Conservation (phyloP, 2,888 invertebrate genomes). For the Bruchidius siliquastri region DNA sequence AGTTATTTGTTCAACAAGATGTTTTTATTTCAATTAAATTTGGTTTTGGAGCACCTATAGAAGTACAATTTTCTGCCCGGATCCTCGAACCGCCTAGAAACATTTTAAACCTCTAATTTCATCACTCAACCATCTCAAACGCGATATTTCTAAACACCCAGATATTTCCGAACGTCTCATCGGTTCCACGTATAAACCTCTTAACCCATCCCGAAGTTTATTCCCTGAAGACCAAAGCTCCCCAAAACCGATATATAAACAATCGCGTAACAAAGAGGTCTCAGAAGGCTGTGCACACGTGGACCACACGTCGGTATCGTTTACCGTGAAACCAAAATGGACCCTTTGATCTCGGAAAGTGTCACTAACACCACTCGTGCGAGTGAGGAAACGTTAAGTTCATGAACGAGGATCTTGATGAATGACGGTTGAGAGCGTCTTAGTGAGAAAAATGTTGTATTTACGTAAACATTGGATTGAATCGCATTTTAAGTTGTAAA, state of each 20-base stretch:
- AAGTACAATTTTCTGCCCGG: too few species aligned
- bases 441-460: neutral
- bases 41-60: too few species aligned
- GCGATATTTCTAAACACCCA: neutral
- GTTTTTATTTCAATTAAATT: too few species aligned
- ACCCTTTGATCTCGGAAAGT: constrained; percentile 20
- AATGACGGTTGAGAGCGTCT: neutral
- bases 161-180: neutral
- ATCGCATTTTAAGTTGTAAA: too few species aligned
- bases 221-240: neutral
- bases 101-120: neutral
- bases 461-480: neutral
- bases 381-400: neutral
- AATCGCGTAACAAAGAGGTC: constrained; percentile 18
- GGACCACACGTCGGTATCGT: constrained; percentile 23
- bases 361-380: constrained; percentile 9
- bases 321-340: constrained; percentile 18
- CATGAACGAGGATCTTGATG: neutral
- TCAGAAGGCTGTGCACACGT: constrained; percentile 32
- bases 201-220: neutral
- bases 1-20: too few species aligned
- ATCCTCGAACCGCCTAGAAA: too few species aligned
- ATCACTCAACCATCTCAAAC: neutral
- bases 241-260: neutral
- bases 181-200: neutral